Percentiles rank a stretch among this genome's conserved stretches.
These are phyloP conservation scores for Picathartes gymnocephalus DNA, from an alignment of 2,113 vertebrate genomes.

Conservation along the genomic window DNA sequence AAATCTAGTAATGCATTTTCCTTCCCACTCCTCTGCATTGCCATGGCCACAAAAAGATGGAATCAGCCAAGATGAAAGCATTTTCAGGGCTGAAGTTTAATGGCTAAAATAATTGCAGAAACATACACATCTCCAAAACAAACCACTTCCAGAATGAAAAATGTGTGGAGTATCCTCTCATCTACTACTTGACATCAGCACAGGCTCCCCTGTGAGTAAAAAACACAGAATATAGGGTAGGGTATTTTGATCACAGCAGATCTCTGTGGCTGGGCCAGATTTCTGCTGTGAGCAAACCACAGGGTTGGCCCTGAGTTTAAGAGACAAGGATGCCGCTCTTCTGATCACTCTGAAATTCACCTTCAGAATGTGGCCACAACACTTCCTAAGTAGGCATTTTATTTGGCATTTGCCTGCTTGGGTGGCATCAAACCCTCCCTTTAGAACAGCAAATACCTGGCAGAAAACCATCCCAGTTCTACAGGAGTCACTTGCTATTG, in stretches of 20 bases:
- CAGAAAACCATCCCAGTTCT: neutral
- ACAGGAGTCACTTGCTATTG: neutral
- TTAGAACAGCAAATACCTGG: neutral
- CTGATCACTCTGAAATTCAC: neutral
- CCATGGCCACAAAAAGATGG: constrained; percentile 8
- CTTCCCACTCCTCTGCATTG: constrained; percentile 13
- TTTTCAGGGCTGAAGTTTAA: constrained; percentile 23
- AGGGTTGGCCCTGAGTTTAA: neutral
- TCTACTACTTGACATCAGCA: neutral
- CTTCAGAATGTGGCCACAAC: neutral
- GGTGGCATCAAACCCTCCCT: neutral
- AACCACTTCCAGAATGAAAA: constrained; percentile 46
- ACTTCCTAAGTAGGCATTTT: neutral
- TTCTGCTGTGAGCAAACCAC: neutral
- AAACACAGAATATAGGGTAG: accelerated
- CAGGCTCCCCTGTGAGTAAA: neutral
- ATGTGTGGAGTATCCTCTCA: constrained; percentile 7
- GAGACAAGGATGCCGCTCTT: neutral
- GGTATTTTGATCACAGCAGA: neutral
- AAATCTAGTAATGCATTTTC: constrained; percentile 19
- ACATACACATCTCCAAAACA: constrained; percentile 36
- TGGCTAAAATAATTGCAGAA: constrained; percentile 45
- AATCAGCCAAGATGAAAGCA: constrained; percentile 37
- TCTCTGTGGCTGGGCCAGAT: neutral
- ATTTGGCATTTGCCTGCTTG: neutral